Percentiles rank a stretch among this genome's conserved stretches.
Evolutionary conservation across 2,113 vertebrate species (phyloP).

Genomic region (Zootoca vivipara): DNA sequence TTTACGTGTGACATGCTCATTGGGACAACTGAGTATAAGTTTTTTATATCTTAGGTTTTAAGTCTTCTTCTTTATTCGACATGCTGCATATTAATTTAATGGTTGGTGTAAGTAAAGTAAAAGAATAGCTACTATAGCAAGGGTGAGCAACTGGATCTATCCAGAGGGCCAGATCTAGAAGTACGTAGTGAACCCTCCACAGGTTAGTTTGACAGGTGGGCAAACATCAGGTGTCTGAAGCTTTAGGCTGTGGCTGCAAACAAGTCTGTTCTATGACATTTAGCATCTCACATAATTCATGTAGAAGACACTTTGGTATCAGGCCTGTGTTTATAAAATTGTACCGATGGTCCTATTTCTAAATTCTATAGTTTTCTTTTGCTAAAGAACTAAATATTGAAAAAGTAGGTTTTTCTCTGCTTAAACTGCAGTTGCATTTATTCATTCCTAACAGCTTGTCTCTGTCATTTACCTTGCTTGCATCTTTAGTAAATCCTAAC

Average conservation of each 20-base stretch:
- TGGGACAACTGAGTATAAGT: background rate
- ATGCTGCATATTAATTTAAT: too few species aligned
- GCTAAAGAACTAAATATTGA: slow-evolving; percentile 43
- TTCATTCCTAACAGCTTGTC: slow-evolving; percentile 62
- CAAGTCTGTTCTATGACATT: background rate
- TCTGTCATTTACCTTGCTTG: slow-evolving; percentile 53
- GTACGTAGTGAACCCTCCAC: too few species aligned
- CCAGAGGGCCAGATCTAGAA: too few species aligned
- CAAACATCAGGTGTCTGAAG: too few species aligned
- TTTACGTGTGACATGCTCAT: background rate
- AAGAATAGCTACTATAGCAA: background rate
- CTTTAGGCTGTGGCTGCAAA: too few species aligned
- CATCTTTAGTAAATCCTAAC: slow-evolving; percentile 54
- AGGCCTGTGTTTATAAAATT: background rate
- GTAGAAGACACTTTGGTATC: background rate
- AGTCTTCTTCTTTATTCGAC: too few species aligned
- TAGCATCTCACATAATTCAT: background rate
- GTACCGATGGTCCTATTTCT: background rate
- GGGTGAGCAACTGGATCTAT: background rate
- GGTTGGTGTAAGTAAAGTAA: background rate
- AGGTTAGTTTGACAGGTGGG: too few species aligned
- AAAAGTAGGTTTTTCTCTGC: slow-evolving; percentile 38
- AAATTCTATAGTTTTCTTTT: background rate
- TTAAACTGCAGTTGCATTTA: slow-evolving; percentile 33
- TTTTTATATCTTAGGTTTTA: background rate